Percentiles rank a stretch among this genome's conserved stretches.
Evolutionary conservation across 1,140 invertebrate species (phyloP).

Genomic region (Trachelipus rathkii): DNA sequence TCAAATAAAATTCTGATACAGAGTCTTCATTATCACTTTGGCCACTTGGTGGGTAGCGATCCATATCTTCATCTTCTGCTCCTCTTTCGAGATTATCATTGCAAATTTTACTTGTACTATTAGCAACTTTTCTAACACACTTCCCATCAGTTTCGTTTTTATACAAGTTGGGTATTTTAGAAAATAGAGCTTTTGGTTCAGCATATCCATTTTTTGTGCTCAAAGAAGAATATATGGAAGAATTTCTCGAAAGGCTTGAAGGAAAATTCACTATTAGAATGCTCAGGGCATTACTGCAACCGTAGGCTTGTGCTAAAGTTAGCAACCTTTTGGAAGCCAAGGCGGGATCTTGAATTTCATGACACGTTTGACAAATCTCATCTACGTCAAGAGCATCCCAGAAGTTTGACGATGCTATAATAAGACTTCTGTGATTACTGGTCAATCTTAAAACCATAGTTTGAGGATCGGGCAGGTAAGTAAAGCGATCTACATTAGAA

Average conservation of each 20-base stretch:
- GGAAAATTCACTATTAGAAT: not conserved
- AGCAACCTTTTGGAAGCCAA: not conserved
- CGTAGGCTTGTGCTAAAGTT: conserved; percentile 3
- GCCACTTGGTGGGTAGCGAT: conserved; percentile 36
- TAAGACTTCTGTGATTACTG: not conserved
- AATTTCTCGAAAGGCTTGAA: not conserved
- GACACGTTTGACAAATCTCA: not conserved
- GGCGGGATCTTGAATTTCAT: not conserved
- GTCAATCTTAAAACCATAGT: not conserved
- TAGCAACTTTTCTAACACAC: no score
- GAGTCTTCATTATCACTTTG: conserved; percentile 34
- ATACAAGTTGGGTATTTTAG: not conserved
- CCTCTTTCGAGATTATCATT: not conserved
- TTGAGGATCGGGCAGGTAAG: not conserved
- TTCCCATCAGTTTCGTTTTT: no score
- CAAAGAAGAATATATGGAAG: not conserved
- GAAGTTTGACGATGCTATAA: not conserved
- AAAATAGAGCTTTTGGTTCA: not conserved
- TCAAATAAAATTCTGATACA: conserved; percentile 12
- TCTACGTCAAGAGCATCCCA: not conserved
- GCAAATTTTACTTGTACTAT: not conserved
- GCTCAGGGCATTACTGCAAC: not conserved
- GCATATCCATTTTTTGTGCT: not conserved
- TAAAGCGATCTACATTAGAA: not conserved
- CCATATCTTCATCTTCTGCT: conserved; percentile 26